phyloP scores from a whole-genome alignment of 2,113 vertebrate species.

The Cisticola juncidis region DNA sequence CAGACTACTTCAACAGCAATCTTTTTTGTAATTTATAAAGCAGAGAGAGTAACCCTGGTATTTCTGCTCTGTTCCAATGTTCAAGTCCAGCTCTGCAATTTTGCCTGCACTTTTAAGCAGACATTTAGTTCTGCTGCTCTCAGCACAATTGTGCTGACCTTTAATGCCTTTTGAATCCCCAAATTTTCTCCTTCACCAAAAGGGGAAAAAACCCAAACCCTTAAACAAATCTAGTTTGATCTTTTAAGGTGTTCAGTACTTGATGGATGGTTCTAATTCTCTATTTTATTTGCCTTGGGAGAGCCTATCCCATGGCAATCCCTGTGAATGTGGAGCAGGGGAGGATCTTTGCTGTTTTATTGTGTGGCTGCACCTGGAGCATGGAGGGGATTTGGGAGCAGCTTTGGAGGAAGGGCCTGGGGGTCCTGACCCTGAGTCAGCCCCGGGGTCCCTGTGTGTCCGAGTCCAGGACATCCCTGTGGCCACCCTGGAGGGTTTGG shows the following conservation, averaged over 20 bases:
- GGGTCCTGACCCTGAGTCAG: background rate
- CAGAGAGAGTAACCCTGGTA: background rate
- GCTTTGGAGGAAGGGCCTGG: background rate
- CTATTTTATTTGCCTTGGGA: background rate
- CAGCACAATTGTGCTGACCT: background rate
- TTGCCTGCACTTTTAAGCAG: background rate
- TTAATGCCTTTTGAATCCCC: background rate
- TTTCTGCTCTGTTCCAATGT: background rate
- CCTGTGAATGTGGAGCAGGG: background rate
- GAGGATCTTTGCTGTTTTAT: background rate
- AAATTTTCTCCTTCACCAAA: background rate
- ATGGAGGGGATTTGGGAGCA: background rate
- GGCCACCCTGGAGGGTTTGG: too few relatives aligned
- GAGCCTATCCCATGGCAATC: background rate
- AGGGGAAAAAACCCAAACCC: background rate
- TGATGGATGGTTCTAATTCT: fast-evolving
- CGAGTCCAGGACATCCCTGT: too few relatives aligned
- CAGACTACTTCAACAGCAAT: background rate
- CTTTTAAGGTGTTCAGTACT: background rate
- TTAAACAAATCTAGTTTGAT: background rate
- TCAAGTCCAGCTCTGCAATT: background rate
- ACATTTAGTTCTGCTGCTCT: background rate
- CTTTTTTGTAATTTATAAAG: background rate
- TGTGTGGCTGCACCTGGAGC: background rate
- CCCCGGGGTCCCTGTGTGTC: background rate